These are phyloP conservation scores for Temnopleurus reevesii DNA, from an alignment of 53 echinoderm and acorn worm species.

Conservation along the genomic window DNA sequence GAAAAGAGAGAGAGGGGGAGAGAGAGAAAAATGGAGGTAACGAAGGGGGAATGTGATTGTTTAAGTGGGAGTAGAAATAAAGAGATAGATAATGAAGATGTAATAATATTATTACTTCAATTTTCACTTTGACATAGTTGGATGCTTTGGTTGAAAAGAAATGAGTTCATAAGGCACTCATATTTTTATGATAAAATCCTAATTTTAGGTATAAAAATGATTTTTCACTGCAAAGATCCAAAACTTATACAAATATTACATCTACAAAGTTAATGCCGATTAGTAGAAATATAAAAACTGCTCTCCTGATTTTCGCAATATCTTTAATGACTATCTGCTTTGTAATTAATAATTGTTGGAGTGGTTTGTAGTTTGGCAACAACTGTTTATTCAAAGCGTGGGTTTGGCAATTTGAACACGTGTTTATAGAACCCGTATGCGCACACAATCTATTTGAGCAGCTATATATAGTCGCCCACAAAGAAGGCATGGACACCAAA, in stretches of 20 bases:
- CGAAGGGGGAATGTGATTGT: neutral
- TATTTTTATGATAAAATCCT: too few species aligned
- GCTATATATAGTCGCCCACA: neutral
- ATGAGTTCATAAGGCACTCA: too few species aligned
- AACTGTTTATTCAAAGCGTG: slow-evolving; percentile 17
- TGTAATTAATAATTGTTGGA: slow-evolving; percentile 14
- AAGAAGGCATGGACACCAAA: neutral
- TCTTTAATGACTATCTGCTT: neutral
- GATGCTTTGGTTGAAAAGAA: too few species aligned
- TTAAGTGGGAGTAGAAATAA: neutral
- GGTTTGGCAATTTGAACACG: neutral
- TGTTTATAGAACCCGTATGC: slow-evolving; percentile 18
- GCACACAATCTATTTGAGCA: slow-evolving; percentile 15
- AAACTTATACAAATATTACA: neutral
- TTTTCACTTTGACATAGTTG: too few species aligned
- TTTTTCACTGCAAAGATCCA: neutral
- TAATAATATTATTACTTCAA: too few species aligned
- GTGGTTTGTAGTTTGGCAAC: neutral
- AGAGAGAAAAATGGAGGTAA: neutral
- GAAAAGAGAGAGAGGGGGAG: neutral
- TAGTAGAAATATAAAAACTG: too few species aligned
- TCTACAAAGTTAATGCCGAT: neutral
- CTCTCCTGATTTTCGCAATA: neutral
- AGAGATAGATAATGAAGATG: neutral
- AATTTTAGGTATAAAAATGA: too few species aligned